Evolutionary conservation across 2,113 vertebrate genomes (phyloP), one percentile per base, ranked within the genome.

Genomic region (Pteronura brasiliensis): DNA sequence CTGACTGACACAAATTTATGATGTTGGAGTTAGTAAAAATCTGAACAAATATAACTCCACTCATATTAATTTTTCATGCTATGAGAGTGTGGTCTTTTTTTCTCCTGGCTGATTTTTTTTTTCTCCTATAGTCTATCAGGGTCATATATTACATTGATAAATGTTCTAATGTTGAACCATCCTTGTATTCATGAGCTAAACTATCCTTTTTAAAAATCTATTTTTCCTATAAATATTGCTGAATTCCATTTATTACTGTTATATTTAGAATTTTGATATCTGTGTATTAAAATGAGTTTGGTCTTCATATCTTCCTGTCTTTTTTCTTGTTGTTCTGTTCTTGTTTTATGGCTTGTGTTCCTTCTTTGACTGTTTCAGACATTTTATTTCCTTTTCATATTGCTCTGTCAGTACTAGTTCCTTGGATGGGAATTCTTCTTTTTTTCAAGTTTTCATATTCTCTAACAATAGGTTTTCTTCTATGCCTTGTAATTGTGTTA

Each of bases 381-480:
- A 57, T 72, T 77, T 82, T 92, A 93, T 52, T 86, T 94, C 17
- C 34, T 94, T 96, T 95, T 81, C 25, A 93, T 23, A 91, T 81
- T 59, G 39, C 31, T 63, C 23, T 93, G 3, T 80, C 39, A 44
- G 23, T 44, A 47, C 31, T n/a, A 92, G 55, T 61, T 88, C 29
- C 57, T 84, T 86, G 59, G 4, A 1, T 88, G 49, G 44, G 29
- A 39, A 87, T 80, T 81, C 49, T 79, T 81, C 49, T 88, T 18
- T 87, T 88, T 77, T 90, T 93, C 47, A 80, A 36, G 18, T 74
- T 80, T 80, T 96, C 29, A 61, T 86, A 67, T 63, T 72, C 14
- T 96, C 84, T 87, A 42, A 57, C 91, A 31, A 84, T 82, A 85
- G 23, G 13, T 47, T 96, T 89, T 94, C 17, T 94, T 15, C 47